Base-by-base conservation (phyloP, 2,797 vertebrate species). In the Cephalopachus bancanus region DNA sequence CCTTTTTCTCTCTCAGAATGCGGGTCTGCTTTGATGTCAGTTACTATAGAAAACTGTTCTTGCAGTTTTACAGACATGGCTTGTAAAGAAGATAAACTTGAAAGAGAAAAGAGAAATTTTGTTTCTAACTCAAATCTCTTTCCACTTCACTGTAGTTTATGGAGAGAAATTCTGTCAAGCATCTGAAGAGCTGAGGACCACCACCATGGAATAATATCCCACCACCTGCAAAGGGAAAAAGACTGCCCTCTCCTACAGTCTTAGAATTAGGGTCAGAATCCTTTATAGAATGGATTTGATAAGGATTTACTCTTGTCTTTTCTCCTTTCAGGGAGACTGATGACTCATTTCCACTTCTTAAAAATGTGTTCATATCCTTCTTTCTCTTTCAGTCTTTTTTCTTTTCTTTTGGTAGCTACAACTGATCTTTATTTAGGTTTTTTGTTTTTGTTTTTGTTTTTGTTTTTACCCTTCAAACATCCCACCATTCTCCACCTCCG, bases 71-170 rank as follows among this genome's bases (percentile, higher is more conserved):
- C 1, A 86, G 11, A 37, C 67, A 24, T 1, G 22, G 12, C 60
- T 79, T 78, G n/a, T 49, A 71, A 92, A 87, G 37, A 69, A 80
- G 37, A 81, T 80, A 44, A 80, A 69, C 51, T 49, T 81, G 44
- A 71, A 51, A 16, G 60, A 81, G 11, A 85, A 83, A 53, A 71
- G 20, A 95, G 37, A 80, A 10, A 78, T 59, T 57, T 86, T 26
- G 1, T 33, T 93, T 88, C 75, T 53, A 85, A 53, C 5, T 22
- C 37, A 91, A 87, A 64, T 37, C 28, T 85, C 75, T 93, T 83
- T 59, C 17, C 51, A 93, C 14, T 88, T 81, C 17, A 30, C 30
- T 89, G 33, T 93, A 53, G 14, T 71, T 59, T 89, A 83, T 28
- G 33, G 37, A 37, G 14, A 37, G 22, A 89, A 37, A 10, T 85